Percentiles rank a stretch among this genome's conserved stretches.
Conservation (phyloP, 64 coral and sea anemone species). For the Porites australiensis region DNA sequence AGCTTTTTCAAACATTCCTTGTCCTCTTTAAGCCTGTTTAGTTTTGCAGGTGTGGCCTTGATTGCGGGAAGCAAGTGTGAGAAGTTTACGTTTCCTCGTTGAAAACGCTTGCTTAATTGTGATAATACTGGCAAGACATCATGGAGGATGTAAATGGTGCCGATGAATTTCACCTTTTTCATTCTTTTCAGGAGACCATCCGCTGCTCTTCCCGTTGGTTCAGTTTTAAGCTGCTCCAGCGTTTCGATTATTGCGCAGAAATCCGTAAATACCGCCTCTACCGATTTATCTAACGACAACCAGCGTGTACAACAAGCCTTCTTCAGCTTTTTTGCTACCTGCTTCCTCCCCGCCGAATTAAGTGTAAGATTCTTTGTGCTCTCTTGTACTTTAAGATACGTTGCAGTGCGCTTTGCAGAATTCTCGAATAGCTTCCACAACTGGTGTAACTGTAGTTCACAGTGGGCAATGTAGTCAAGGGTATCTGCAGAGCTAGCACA, state of each 20-base stretch:
- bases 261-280: conserved; percentile 41
- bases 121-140: conserved; percentile 52
- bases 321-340: conserved; percentile 30
- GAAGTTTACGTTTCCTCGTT: conserved; percentile 54
- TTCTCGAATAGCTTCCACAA: conserved; percentile 40
- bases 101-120: conserved; percentile 54
- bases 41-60: conserved; percentile 48
- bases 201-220: conserved; percentile 44
- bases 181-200: conserved; percentile 49
- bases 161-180: conserved; percentile 46
- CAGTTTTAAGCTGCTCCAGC: conserved; percentile 51
- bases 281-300: conserved; percentile 43
- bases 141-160: conserved; percentile 50
- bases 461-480: conserved; percentile 51
- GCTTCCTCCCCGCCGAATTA: background rate
- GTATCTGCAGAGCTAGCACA: conserved; percentile 57
- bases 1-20: conserved; percentile 52
- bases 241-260: conserved; percentile 23
- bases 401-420: background rate
- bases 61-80: conserved; percentile 49
- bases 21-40: conserved; percentile 45
- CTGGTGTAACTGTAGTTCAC: conserved; percentile 50
- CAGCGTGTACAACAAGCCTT: conserved; percentile 34
- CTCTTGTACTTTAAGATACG: too few species aligned
- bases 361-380: too few species aligned